phyloP scores from a whole-genome alignment of 2,797 vertebrate species.

The Coilia nasus region DNA sequence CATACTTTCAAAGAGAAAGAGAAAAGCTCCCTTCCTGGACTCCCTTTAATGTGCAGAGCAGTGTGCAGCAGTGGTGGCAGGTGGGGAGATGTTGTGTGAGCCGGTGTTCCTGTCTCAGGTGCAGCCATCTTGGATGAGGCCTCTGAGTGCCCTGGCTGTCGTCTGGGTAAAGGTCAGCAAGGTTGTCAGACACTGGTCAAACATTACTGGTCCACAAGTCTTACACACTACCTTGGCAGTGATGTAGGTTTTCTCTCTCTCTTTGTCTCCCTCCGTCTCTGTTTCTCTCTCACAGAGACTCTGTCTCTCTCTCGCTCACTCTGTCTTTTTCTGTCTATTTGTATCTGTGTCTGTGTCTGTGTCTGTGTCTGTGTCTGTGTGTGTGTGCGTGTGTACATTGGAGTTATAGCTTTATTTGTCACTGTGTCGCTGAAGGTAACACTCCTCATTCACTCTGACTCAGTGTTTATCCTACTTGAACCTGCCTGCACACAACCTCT shows the following conservation, averaged over 20 bases:
- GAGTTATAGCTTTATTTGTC: background rate
- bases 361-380: constrained; percentile 15
- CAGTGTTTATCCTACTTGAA: constrained; percentile 2
- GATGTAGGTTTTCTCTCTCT: too few species aligned
- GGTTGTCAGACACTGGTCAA: background rate
- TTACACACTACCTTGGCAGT: background rate
- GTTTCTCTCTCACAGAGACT: too few species aligned
- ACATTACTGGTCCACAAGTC: background rate
- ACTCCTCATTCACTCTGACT: background rate
- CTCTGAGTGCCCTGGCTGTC: background rate
- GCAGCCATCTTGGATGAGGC: background rate
- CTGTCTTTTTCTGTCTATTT: background rate
- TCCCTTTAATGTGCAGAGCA: background rate
- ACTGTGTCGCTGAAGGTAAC: background rate
- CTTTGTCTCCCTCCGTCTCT: too few species aligned
- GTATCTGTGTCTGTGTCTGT: background rate
- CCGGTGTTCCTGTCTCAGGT: too few species aligned
- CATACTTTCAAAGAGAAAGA: constrained; percentile 29
- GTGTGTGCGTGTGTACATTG: background rate
- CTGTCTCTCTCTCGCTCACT: too few species aligned
- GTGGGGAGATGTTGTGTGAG: background rate
- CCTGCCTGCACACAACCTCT: background rate
- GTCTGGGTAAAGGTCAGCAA: background rate
- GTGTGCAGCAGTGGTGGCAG: background rate
- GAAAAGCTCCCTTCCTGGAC: constrained; percentile 19